Conservation (phyloP, 2,113 vertebrate species). For the Indri indri region DNA sequence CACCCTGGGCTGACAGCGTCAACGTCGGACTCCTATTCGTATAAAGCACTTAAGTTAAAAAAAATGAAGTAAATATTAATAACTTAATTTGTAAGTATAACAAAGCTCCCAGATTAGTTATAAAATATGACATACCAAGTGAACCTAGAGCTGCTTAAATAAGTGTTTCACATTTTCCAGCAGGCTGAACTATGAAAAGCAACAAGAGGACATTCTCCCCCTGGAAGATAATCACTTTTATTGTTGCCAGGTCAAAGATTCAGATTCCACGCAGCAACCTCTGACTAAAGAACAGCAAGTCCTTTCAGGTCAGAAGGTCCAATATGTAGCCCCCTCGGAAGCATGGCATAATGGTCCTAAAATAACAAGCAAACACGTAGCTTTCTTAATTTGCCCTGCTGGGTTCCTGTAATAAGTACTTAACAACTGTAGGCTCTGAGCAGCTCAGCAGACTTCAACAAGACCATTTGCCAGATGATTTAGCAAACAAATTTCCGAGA, state of each 20-base stretch:
- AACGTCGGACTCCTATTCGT: not conserved
- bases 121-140: conserved; percentile 65
- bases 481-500: conserved; percentile 85
- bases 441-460: conserved; percentile 86
- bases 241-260: conserved; percentile 79
- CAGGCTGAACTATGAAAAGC: conserved; percentile 75
- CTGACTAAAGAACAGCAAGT: conserved; percentile 78
- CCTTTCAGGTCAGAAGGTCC: conserved; percentile 83
- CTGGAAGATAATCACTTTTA: conserved; percentile 79
- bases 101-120: conserved; percentile 61
- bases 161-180: conserved; percentile 72
- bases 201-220: conserved; percentile 64
- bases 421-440: conserved; percentile 84
- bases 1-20: not conserved
- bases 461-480: conserved; percentile 88
- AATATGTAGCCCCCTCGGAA: conserved; percentile 76
- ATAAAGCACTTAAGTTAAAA: not conserved
- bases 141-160: conserved; percentile 51
- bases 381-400: conserved; percentile 88
- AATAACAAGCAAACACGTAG: conserved; percentile 84
- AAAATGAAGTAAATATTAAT: conserved; percentile 49
- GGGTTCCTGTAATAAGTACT: conserved; percentile 86
- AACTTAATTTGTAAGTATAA: conserved; percentile 69
- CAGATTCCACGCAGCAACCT: conserved; percentile 76
- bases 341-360: conserved; percentile 81